Conservation (phyloP, 2,888 invertebrate genomes). For the Ptychoptera contaminata region DNA sequence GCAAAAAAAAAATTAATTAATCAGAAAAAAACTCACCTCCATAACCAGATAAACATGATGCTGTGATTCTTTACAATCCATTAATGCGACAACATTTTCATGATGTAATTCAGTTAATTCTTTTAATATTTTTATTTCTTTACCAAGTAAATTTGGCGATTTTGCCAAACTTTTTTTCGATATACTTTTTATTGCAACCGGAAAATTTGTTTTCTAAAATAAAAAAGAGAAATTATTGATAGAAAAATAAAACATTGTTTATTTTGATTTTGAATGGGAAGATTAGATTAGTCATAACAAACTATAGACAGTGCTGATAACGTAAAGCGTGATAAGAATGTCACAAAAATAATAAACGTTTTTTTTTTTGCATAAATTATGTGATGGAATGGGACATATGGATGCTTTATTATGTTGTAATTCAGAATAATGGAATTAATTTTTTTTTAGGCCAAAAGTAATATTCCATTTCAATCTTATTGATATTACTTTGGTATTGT, state of each 20-base stretch:
- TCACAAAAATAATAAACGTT: no score
- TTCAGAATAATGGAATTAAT: no score
- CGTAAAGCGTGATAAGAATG: neutral
- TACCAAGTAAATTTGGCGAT: constrained; percentile 90
- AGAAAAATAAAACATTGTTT: neutral
- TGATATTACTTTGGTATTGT: no score
- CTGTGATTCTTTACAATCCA: constrained; percentile 94
- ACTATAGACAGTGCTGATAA: neutral
- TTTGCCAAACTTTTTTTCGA: constrained; percentile 96
- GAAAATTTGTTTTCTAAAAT: constrained; percentile 65
- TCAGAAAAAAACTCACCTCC: constrained; percentile 67
- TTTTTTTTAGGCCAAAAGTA: no score
- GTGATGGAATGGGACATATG: no score
- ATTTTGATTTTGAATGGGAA: neutral
- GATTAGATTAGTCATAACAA: neutral
- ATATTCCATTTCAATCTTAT: no score
- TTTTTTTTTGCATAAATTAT: no score
- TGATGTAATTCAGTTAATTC: constrained; percentile 94
- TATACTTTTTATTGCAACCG: constrained; percentile 95
- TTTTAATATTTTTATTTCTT: constrained; percentile 97
- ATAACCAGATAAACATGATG: constrained; percentile 94
- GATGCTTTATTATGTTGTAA: no score
- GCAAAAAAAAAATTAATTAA: no score
- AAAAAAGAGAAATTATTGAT: constrained; percentile 7
- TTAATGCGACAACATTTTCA: constrained; percentile 93